A percentile compares a stretch with the other conserved stretches of the same genome.
Conservation (phyloP, 1,140 invertebrate species). For the Latrodectus geometricus region DNA sequence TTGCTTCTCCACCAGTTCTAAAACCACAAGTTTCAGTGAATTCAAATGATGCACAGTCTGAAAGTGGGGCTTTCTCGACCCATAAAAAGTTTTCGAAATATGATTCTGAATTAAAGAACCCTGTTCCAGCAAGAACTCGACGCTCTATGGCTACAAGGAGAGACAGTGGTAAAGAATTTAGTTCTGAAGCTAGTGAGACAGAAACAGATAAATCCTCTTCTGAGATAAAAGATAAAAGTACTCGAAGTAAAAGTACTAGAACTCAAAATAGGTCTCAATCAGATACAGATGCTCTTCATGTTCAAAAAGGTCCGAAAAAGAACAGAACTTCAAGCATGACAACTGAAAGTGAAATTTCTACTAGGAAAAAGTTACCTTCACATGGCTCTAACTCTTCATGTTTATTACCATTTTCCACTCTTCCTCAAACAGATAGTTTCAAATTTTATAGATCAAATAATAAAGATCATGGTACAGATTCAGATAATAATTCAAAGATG, state of each 20-base stretch:
- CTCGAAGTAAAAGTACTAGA: conserved; percentile 53
- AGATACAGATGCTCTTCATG: conserved; percentile 54
- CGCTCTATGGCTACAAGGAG: conserved; percentile 43
- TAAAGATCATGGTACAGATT: conserved; percentile 63
- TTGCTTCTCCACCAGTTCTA: conserved; percentile 51
- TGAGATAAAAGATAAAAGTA: conserved; percentile 48
- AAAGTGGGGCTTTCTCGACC: not conserved
- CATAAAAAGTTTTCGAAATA: conserved; percentile 27
- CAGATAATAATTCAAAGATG: conserved; percentile 48
- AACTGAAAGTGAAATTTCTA: conserved; percentile 19
- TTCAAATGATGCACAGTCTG: not conserved
- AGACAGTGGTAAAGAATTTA: conserved; percentile 39
- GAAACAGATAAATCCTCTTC: conserved; percentile 50
- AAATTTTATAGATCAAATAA: conserved; percentile 71
- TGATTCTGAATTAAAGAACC: not conserved
- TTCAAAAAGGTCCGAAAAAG: conserved; percentile 44
- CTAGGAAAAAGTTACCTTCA: conserved; percentile 22
- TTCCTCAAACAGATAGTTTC: conserved; percentile 72
- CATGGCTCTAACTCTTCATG: conserved; percentile 8
- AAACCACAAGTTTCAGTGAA: conserved; percentile 50
- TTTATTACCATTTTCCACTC: conserved; percentile 32
- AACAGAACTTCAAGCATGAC: conserved; percentile 57
- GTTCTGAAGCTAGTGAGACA: conserved; percentile 52
- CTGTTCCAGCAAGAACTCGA: conserved; percentile 18
- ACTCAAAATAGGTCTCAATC: conserved; percentile 57